Evolutionary conservation across 1,140 invertebrate genomes (phyloP), one percentile per base, ranked within the genome.

Genomic region (Sminthurinus signatus): DNA sequence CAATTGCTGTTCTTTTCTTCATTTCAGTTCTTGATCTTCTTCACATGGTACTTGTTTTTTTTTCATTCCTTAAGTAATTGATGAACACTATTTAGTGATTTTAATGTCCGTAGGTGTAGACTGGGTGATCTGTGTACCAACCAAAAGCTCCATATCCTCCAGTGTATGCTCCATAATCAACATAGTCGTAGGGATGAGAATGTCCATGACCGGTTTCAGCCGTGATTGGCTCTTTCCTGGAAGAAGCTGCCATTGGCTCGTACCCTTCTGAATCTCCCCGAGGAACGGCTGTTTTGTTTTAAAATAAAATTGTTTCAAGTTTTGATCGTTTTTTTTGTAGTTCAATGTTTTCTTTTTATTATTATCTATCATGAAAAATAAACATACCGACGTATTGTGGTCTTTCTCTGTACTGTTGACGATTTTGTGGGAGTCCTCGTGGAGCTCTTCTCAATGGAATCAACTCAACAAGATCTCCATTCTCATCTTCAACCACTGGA

Each of bases 131-230:
- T 3, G 62, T 54, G 54, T 64, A 64, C 73, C 73, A 74, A 10
- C 74, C 74, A 54, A 74, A 75, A 36, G 73, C 73, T 3, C 75
- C 75, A 44, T 73, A 69, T 23, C 72, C 72, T 8, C 74, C 75
- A 19, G 74, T 75, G 71, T 75, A 74, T 21, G 74, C 75, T 57
- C 75, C 75, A 60, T 74, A 75, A 60, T 75, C 75, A 17, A 74
- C 75, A 46, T 74, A 69, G 46, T 75, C 72, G 25, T 67, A 69
- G 36, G 46, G 56, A 14, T 52, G 46, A 28, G 39, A 48, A 31
- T 64, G 62, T 25, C 66, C 62, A 28, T 64, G 31, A 14, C 61
- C 60, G 15, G 65, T 63, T 21, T 60, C 65, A 10, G 60, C 46
- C 21, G 65, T 46, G 15, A 67, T 51, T 29, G 61, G 65, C 21